Conservation (phyloP, 2,797 vertebrate species). For the Thaleichthys pacificus region DNA sequence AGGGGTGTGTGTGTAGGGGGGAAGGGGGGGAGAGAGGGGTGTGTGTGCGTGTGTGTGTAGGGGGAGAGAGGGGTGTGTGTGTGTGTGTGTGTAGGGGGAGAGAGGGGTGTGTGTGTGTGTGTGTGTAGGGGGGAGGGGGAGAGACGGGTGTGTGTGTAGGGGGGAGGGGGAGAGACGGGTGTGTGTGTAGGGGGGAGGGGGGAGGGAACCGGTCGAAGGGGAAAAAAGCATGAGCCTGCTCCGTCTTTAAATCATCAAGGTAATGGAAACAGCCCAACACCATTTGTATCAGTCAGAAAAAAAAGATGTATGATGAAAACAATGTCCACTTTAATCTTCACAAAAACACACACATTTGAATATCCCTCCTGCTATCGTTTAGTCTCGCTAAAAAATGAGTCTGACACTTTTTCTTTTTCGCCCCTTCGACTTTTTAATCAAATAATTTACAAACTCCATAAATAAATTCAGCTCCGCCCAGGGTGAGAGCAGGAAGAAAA, state of each 20-base stretch:
- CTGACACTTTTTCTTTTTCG: slow-evolving; percentile 57
- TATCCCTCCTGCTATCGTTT: slow-evolving; percentile 68
- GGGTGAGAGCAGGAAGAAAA: slow-evolving; percentile 59
- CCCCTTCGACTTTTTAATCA: slow-evolving; percentile 78
- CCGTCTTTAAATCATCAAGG: slow-evolving; percentile 72
- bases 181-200: too few species aligned
- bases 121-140: background rate
- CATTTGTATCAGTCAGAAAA: slow-evolving; percentile 68
- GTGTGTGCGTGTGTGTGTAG: too few species aligned
- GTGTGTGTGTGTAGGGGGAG: background rate
- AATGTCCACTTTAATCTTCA: slow-evolving; percentile 77
- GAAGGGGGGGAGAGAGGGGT: too few species aligned
- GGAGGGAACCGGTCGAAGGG: background rate
- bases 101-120: slow-evolving; percentile 16
- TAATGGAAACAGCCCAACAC: slow-evolving; percentile 66
- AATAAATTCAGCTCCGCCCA: slow-evolving; percentile 69
- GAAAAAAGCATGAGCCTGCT: slow-evolving; percentile 41
- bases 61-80: background rate
- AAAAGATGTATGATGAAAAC: slow-evolving; percentile 71
- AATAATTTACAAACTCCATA: slow-evolving; percentile 83
- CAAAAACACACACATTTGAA: slow-evolving; percentile 68
- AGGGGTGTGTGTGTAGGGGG: too few species aligned
- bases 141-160: too few species aligned
- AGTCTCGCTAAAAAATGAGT: slow-evolving; percentile 72
- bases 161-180: too few species aligned